Evolutionary conservation across 2,888 invertebrate species (phyloP), one percentile per base, ranked within the genome.

Genomic region (Ochlodes sylvanus): DNA sequence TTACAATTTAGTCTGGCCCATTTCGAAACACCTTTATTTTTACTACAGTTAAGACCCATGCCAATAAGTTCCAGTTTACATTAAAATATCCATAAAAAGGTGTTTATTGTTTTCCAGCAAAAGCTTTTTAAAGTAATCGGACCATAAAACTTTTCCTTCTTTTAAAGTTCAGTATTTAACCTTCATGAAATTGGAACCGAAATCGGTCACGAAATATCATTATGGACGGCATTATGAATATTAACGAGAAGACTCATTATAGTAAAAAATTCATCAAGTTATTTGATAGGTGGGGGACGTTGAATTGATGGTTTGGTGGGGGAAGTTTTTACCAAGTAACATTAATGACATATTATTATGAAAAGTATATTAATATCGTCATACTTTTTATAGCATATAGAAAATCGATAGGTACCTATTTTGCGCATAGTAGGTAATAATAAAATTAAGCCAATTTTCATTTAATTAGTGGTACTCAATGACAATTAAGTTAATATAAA

Each of bases 51-150:
- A 9, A 3, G 38, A 5, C 38, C 38, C 9, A 10, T 38, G 12
- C 10, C 9, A 12, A 50, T 50, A 50, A 50, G 17, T 19, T 50
- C 19, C 50, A 17, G 50, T 19, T 50, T 32, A 27, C 3, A 54
- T 32, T 32, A 32, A 54, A 54, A 54, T 9, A 27, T 5, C 17
- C 21, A 41, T 62, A 62, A 62, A 62, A 52, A 41, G 14, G 21
- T 41, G 47, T 38, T 54, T 52, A 19, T 19, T 34, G 15, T 55
- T 42, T 55, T 21, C 42, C 55, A 63, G 19, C 21, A 38, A 63
- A 63, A 63, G 55, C 42, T 63, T 55, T 63, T 63, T 54, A 55
- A 19, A 63, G 54, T 63, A 63, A 63, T 32, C 55, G 42, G 32
- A 15, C n/a, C 27, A 42, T 63, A 63, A 63, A 63, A 63, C 15